A percentile compares a stretch with the other conserved stretches of the same genome.
Evolutionary conservation across 1,140 invertebrate species (phyloP).

Genomic region (Parapsyche elsis): DNA sequence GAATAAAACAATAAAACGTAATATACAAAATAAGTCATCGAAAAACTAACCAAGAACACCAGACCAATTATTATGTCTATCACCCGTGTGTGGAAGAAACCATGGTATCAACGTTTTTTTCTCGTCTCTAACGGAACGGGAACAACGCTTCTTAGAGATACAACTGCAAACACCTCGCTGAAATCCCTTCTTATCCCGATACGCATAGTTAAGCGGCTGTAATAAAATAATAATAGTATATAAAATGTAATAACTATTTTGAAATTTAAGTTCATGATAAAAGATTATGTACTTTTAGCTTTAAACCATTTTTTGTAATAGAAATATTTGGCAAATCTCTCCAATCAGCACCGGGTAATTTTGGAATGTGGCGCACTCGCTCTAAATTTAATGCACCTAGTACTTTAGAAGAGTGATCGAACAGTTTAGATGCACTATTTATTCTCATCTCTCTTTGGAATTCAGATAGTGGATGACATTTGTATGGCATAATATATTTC

Average conservation of each 20-base stretch:
- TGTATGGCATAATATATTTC: constrained; percentile 71
- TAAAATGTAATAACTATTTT: too few species aligned
- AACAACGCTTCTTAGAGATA: constrained; percentile 62
- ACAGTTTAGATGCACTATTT: constrained; percentile 64
- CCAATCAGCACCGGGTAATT: constrained; percentile 81
- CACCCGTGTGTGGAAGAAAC: constrained; percentile 84
- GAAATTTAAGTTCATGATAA: neutral
- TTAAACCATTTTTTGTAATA: neutral
- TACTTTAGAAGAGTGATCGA: constrained; percentile 83
- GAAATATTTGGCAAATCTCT: constrained; percentile 80
- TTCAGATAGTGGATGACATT: constrained; percentile 72
- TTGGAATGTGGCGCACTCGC: too few species aligned
- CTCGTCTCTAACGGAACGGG: too few species aligned
- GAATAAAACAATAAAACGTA: neutral
- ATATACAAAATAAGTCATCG: neutral
- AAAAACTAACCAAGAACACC: constrained; percentile 68
- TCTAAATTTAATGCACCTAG: constrained; percentile 77
- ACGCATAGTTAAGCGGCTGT: neutral
- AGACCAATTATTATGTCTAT: constrained; percentile 82
- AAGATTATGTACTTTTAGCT: neutral
- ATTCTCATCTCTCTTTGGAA: constrained; percentile 75
- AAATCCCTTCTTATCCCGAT: constrained; percentile 61
- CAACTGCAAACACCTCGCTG: constrained; percentile 79
- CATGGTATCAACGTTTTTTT: constrained; percentile 86
- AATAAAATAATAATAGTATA: too few species aligned